Conservation (phyloP, 2,113 vertebrate species). For the Corvus hawaiiensis region DNA sequence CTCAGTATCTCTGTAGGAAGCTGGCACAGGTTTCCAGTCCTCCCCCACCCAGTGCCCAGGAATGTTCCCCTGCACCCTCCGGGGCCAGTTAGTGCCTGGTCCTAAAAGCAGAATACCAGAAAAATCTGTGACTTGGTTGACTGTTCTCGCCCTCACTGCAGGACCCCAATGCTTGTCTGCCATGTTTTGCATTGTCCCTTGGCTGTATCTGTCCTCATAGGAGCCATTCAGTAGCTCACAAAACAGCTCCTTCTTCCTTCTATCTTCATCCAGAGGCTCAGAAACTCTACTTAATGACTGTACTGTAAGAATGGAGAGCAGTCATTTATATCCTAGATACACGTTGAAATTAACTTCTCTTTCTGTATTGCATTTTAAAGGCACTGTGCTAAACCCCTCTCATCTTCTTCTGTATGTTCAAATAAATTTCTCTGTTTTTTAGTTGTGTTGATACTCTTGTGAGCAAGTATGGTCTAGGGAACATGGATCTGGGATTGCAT, state of each 20-base stretch:
- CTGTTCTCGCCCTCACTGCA: fast-evolving
- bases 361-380: background rate
- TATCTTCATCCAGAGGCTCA: background rate
- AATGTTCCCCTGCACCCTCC: background rate
- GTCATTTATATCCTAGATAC: background rate
- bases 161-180: background rate
- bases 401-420: background rate
- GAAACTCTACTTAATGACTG: background rate
- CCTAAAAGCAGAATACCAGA: background rate
- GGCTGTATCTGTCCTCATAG: background rate
- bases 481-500: background rate
- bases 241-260: background rate
- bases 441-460: background rate
- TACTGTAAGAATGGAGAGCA: background rate
- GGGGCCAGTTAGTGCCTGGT: background rate
- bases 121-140: background rate
- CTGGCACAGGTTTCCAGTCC: background rate
- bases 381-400: background rate
- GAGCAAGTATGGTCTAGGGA: background rate
- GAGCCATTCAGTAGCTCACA: fast-evolving
- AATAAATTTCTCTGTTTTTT: background rate
- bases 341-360: background rate
- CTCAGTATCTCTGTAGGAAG: background rate
- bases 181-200: background rate
- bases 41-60: background rate